Conservation (phyloP, 2,797 vertebrate genomes). For the Capromys pilorides region DNA sequence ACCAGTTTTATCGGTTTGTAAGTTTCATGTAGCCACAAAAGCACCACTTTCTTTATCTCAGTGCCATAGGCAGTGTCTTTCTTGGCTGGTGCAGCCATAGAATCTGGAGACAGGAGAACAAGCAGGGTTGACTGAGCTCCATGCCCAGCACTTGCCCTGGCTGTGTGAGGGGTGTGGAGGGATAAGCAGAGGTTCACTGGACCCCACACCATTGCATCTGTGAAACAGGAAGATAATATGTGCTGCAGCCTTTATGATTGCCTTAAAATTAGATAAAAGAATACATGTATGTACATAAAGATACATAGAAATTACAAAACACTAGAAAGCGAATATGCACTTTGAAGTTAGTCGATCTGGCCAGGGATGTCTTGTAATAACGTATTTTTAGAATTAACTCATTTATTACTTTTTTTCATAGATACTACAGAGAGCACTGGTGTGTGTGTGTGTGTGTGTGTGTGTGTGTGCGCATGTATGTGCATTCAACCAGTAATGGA, state of each 20-base stretch:
- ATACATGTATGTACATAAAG: neutral
- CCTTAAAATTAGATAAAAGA: neutral
- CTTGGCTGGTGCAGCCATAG: rapidly evolving
- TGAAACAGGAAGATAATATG: rapidly evolving
- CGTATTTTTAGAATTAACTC: neutral
- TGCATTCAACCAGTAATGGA: neutral
- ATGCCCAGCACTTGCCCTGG: neutral
- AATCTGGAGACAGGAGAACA: rapidly evolving
- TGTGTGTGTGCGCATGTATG: neutral
- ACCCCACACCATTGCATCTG: rapidly evolving
- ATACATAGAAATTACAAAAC: neutral
- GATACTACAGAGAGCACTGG: neutral
- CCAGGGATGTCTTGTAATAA: neutral
- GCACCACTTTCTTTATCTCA: rapidly evolving
- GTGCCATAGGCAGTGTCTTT: too few species aligned
- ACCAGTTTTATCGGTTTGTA: too few species aligned
- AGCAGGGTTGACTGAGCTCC: rapidly evolving
- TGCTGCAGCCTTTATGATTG: too few species aligned
- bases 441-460: neutral
- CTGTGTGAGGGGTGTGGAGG: neutral
- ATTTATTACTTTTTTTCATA: neutral
- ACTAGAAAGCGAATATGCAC: too few species aligned
- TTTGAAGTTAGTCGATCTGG: neutral
- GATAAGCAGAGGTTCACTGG: rapidly evolving
- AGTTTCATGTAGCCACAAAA: neutral